Conservation (phyloP, 2,113 vertebrate species). For the Petrocephalus zakoni region DNA sequence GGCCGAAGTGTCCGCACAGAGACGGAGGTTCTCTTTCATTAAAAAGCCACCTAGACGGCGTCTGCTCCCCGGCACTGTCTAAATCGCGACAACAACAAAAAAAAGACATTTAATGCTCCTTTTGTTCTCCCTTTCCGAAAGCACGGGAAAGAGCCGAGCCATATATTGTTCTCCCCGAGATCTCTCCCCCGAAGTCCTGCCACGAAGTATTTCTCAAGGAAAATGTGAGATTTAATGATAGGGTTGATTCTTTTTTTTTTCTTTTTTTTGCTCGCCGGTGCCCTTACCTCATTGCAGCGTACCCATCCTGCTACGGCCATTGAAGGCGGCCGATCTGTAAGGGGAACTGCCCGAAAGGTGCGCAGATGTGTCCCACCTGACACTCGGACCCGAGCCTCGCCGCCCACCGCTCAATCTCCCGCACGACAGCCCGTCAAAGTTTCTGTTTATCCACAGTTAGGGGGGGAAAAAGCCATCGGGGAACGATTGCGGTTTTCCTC, state of each 20-base stretch:
- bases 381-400: background rate
- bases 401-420: background rate
- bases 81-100: background rate
- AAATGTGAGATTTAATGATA: background rate
- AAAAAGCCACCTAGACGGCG: background rate
- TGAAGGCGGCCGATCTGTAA: background rate
- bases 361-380: background rate
- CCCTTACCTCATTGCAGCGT: background rate
- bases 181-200: background rate
- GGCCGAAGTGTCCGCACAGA: background rate
- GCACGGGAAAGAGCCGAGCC: background rate
- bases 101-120: constrained; percentile 10
- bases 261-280: background rate
- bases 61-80: background rate
- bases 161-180: background rate
- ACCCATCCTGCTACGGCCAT: background rate
- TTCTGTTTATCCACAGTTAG: background rate
- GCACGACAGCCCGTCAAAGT: background rate
- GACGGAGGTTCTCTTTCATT: background rate
- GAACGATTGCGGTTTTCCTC: background rate
- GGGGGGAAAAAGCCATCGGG: background rate
- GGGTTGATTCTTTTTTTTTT: background rate
- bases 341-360: background rate
- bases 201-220: background rate
- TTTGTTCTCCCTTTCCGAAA: constrained; percentile 4